These are phyloP conservation scores for Brachyopa scutellaris DNA, from an alignment of 2,888 invertebrate genomes.

Conservation along the genomic window DNA sequence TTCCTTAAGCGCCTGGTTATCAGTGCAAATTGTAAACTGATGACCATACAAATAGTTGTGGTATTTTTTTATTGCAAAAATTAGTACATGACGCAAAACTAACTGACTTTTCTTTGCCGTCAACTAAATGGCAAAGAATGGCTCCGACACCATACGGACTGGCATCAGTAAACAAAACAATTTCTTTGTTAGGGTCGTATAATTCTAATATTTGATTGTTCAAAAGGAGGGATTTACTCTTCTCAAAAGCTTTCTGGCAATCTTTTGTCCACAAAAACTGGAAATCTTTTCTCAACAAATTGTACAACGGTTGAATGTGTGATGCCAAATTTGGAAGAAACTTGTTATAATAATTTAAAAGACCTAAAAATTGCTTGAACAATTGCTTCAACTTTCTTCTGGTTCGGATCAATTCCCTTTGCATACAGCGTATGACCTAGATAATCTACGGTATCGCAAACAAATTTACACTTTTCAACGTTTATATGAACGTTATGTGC, in stretches of 20 bases:
- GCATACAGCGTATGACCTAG: constrained; percentile 3
- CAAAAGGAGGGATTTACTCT: background rate
- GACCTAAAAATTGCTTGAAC: background rate
- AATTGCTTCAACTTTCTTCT: constrained; percentile 27
- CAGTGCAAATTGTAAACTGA: constrained; percentile 49
- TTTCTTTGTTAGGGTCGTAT: constrained; percentile 1
- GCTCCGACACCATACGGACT: constrained; percentile 40
- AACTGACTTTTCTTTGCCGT: constrained; percentile 53
- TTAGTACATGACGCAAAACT: constrained; percentile 68
- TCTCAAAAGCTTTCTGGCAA: background rate
- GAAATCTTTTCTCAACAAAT: background rate
- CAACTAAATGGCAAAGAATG: constrained; percentile 40
- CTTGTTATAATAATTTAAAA: constrained; percentile 5
- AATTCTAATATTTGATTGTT: background rate
- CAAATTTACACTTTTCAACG: constrained; percentile 14
- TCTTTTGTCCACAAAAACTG: background rate
- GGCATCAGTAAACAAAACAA: constrained; percentile 6
- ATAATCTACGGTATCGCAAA: constrained; percentile 5
- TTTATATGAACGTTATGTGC: constrained; percentile 17
- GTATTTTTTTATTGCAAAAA: constrained; percentile 79
- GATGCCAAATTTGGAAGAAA: constrained; percentile 10
- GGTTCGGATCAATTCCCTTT: background rate
- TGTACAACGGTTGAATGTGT: background rate
- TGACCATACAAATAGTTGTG: constrained; percentile 78
- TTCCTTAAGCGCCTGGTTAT: constrained; percentile 40